These are phyloP conservation scores for Dendrolimus pini DNA, from an alignment of 2,888 invertebrate genomes.

Conservation along the genomic window DNA sequence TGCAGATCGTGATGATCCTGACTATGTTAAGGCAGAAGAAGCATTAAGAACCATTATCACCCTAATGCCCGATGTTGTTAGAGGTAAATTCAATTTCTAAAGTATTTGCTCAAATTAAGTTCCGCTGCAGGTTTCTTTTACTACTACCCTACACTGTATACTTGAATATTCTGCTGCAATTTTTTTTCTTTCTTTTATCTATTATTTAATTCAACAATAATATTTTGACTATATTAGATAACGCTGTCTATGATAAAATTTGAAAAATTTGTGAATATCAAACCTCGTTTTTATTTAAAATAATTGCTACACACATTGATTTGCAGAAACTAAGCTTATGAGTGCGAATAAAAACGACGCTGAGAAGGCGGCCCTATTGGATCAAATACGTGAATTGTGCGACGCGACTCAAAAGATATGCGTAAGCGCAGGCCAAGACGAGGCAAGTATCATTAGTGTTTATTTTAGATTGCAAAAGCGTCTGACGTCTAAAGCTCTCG, in stretches of 20 bases:
- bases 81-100: conserved; percentile 26
- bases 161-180: too few relatives aligned
- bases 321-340: conserved; percentile 31
- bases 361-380: conserved; percentile 19
- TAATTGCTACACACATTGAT: background rate
- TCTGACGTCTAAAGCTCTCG: too few relatives aligned
- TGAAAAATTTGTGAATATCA: too few relatives aligned
- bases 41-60: conserved; percentile 34
- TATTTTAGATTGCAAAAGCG: too few relatives aligned
- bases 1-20: conserved; percentile 34
- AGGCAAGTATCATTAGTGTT: conserved; percentile 10
- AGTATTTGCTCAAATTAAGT: too few relatives aligned
- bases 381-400: conserved; percentile 28
- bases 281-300: too few relatives aligned
- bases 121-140: too few relatives aligned
- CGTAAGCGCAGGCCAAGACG: conserved; percentile 16
- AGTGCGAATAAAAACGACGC: conserved; percentile 23
- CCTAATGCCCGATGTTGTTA: conserved; percentile 36
- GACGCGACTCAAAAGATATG: conserved; percentile 26
- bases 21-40: conserved; percentile 34
- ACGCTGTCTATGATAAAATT: too few relatives aligned
- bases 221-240: too few relatives aligned
- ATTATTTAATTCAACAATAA: too few relatives aligned
- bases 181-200: too few relatives aligned
- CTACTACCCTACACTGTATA: too few relatives aligned